A percentile compares a stretch with the other conserved stretches of the same genome.
Evolutionary conservation across 2,888 invertebrate species (phyloP).

Genomic region (Keiferia lycopersicella): DNA sequence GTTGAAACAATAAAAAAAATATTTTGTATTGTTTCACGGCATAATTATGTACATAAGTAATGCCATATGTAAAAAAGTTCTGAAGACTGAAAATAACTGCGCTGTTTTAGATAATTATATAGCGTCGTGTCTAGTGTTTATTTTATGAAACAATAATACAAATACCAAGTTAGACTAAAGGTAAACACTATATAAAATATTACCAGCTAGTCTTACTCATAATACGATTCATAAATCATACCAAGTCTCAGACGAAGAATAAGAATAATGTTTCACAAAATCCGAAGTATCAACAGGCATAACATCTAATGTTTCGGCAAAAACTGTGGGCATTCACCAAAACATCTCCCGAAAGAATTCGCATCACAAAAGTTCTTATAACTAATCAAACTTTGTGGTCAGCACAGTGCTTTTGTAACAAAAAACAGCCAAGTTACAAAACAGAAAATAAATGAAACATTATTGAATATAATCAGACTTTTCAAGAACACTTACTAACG

Average conservation of each 20-base stretch:
- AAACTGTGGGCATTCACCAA: conserved; percentile 15
- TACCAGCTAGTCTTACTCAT: conserved; percentile 18
- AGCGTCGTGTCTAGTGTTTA: no score
- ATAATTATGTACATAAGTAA: no score
- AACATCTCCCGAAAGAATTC: conserved; percentile 23
- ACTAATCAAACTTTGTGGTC: conserved; percentile 31
- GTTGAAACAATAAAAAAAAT: no score
- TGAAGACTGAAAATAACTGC: no score
- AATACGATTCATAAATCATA: conserved; percentile 20
- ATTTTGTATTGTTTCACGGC: no score
- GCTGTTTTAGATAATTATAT: no score
- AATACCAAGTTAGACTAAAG: neutral
- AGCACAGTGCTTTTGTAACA: conserved; percentile 18
- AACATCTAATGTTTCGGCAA: conserved; percentile 17
- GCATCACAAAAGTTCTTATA: conserved; percentile 25
- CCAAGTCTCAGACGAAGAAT: conserved; percentile 10
- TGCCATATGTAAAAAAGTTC: no score
- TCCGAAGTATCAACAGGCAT: conserved; percentile 18
- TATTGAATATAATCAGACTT: conserved; percentile 26
- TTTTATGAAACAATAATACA: neutral
- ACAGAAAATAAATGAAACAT: conserved; percentile 36
- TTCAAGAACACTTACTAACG: no score
- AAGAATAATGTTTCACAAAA: conserved; percentile 16
- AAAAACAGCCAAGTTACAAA: conserved; percentile 13
- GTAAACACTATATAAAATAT: conserved; percentile 16